Conservation (phyloP, 2,888 invertebrate genomes). For the Lamellibrachia satsuma region DNA sequence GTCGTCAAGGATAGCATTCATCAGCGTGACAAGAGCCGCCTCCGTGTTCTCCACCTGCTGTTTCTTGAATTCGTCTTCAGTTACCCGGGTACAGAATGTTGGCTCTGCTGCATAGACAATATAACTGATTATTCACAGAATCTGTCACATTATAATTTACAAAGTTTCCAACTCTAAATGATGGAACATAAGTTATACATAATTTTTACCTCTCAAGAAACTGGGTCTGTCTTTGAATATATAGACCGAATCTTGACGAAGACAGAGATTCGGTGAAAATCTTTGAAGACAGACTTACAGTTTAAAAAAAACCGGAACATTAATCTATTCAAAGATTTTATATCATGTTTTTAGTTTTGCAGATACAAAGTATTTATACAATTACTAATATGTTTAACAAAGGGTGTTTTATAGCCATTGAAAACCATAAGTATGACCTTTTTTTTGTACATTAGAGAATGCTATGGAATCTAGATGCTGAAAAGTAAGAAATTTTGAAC, state of each 20-base stretch:
- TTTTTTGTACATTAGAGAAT: no score
- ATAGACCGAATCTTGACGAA: no score
- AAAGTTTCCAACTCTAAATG: neutral
- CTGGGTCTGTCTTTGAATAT: no score
- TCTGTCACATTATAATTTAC: neutral
- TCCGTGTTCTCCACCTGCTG: constrained; percentile 49
- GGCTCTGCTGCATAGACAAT: constrained; percentile 24
- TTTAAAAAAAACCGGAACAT: no score
- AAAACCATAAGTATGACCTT: no score
- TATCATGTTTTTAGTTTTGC: no score
- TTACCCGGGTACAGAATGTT: constrained; percentile 38
- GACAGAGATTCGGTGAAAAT: no score
- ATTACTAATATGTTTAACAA: no score
- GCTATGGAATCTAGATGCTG: neutral
- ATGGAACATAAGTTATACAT: neutral
- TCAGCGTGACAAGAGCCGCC: constrained; percentile 54
- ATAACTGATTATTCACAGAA: neutral
- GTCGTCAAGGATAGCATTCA: constrained; percentile 62
- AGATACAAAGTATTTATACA: no score
- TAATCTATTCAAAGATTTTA: no score
- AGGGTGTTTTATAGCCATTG: no score
- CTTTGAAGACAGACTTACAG: no score
- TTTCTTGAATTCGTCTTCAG: constrained; percentile 34
- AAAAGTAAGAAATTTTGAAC: neutral
- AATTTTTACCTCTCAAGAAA: neutral